These are phyloP conservation scores for Drosophila prosaltans DNA, from an alignment of 1,140 invertebrate genomes.

Conservation along the genomic window DNA sequence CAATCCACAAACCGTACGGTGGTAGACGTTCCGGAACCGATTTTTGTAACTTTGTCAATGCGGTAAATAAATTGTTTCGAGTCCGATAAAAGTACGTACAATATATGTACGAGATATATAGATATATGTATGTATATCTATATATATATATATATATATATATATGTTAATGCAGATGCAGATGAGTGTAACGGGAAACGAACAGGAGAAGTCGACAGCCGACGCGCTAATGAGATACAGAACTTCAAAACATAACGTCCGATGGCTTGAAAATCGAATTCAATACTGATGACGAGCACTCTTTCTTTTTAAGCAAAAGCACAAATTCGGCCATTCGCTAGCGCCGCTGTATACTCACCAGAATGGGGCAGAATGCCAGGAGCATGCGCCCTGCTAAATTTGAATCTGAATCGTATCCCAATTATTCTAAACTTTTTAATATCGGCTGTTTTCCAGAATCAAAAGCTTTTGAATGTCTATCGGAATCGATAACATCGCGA, in stretches of 20 bases:
- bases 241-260: conserved; percentile 43
- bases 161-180: conserved; percentile 22
- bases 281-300: conserved; percentile 61
- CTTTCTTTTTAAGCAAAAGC: conserved; percentile 23
- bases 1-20: conserved; percentile 1
- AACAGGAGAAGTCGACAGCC: conserved; percentile 14
- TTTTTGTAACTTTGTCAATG: neutral
- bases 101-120: conserved; percentile 21
- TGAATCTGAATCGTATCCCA: neutral
- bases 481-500: neutral
- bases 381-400: conserved; percentile 31
- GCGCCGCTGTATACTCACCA: conserved; percentile 13
- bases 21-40: neutral
- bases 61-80: conserved; percentile 2
- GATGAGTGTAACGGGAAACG: conserved; percentile 22
- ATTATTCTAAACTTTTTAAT: neutral
- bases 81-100: conserved; percentile 12
- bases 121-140: conserved; percentile 34
- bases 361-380: conserved; percentile 21
- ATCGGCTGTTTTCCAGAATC: neutral
- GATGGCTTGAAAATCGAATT: conserved; percentile 66
- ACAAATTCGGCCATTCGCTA: neutral
- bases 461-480: neutral
- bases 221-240: conserved; percentile 23
- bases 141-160: conserved; percentile 32